Base-by-base conservation (phyloP, 2,888 invertebrate species). In the Phengaris alcon region DNA sequence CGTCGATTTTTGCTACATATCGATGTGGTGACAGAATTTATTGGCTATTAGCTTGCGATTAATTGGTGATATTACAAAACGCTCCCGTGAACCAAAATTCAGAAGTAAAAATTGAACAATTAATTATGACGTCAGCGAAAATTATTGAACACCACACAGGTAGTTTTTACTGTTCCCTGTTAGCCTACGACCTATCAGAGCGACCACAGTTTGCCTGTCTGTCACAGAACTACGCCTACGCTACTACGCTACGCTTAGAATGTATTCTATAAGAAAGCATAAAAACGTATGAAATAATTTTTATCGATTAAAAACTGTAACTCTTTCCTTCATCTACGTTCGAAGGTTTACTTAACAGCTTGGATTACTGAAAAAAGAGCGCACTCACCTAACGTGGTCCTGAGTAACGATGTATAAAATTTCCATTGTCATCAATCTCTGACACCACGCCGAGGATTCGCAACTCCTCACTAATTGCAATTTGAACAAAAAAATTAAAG, bases 351-450 rank as follows among this genome's bases (percentile, higher is more conserved):
- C 86, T 85, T 86, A 85, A 82, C 83, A 85, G 87, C 85, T 88
- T 85, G 89, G 87, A 90, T 90, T 90, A 90, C 89, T 88, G 87
- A 88, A 90, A 90, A 89, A 91, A 88, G 88, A 90, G 87, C 89
- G 85, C 78, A 84, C 85, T 90, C 90, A 91, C 90, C 89, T 90
- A 91, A 90, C 91, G 87, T 90, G 88, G 85, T 87, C 86, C 86
- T 88, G 91, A 85, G 92, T 93, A 93, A 93, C 93, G 93, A 93
- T 91, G 93, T 92, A 93, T 92, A 93, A 93, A 92, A 92, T 91
- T 93, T 92, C 91, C 92, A 93, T 92, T 92, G 92, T 93, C 93
- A 93, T 93, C 93, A 93, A 93, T 93, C 93, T 92, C 93, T 90
- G 93, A 91, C 92, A 90, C 89, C 88, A 86, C 88, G 89, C 85